Evolutionary conservation across 2,888 invertebrate genomes (phyloP), one percentile per base, ranked within the genome.

Genomic region (Philopedon plagiatum): DNA sequence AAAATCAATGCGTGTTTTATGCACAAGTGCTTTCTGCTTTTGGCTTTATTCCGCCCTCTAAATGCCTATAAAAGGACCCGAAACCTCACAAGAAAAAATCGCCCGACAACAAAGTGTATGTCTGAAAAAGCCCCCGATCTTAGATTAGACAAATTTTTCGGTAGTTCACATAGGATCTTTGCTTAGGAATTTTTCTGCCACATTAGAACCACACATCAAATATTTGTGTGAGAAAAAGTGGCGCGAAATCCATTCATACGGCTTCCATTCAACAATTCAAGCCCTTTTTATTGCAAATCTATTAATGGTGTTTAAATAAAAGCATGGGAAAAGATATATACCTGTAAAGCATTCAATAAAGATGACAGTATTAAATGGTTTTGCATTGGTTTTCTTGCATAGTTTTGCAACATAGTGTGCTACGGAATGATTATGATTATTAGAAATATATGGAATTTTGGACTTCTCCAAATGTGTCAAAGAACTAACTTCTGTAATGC

Each of bases 21-120:
- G 74, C 74, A 74, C 74, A 74, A 74, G 74, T 74, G 74, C 67
- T 64, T 74, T 71, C 32, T 68, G 63, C 65, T 69, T 69, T 69
- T 73, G 58, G 64, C 69, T 58, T 70, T 32, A 69, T 73, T 70
- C 69, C 73, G 64, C 69, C 69, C 69, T 65, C 69, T 41, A 69
- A 66, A 66, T 37, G 66, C 70, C 66, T 70, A 54, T 41, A 68
- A 72, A 63, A 63, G 64, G 56, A 60, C 64, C 68, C 69, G 68
- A 69, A 65, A 60, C 41, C 67, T 56, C 56, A 37, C 56, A 56
- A 58, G 51, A 58, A 57, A 67, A 72, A 58, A 67, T 32, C 26
- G 26, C 23, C 54, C 54, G 44, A 63, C 68, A 73, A 73, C 64
- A 73, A 73, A 73, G 60, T 64, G 57, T 60, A 19, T 21, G 65